Evolutionary conservation across 2,888 invertebrate genomes (phyloP), one percentile per base, ranked within the genome.

Genomic region (Drosophila differens): DNA sequence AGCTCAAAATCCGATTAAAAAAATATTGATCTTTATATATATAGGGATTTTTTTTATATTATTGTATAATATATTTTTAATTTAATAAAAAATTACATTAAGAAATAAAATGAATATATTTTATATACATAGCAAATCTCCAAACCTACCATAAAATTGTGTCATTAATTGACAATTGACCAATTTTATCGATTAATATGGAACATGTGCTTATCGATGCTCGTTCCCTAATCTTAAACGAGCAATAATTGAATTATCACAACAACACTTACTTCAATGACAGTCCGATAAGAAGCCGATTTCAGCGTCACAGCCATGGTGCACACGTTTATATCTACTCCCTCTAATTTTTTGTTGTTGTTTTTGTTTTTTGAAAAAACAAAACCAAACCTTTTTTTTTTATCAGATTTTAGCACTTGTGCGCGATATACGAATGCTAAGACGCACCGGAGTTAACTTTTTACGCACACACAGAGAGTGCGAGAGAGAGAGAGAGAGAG

Each of bases 211-310:
- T 19, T 33, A 37, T 35, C 7, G 32, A 64, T 19, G 37, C 12
- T 32, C 7, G 28, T 69, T 53, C 55, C n/a, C 41, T 70, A 75
- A 84, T 78, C 84, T 65, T 22, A 53, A 82, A 52, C 55, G 35
- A 51, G 55, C 65, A 37, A 63, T 85, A 70, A 85, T 81, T 70
- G 74, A 73, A 70, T 74, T 74, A 41, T 52, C 49, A 67, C 69
- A 71, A 60, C 39, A 57, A 64, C 70, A 89, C 85, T 85, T 85
- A 85, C 85, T 76, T 82, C 78, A 71, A 67, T 78, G 58, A 32
- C 55, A 54, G 51, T 25, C n/a, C 75, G 88, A 87, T 89, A 89
- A 85, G 82, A 62, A 51, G 60, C 28, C 69, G 35, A 22, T 35
- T 58, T 32, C 41, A 44, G 30, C 77, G 71, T 72, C 67, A 47